Evolutionary conservation across 1,140 invertebrate species (phyloP).

Genomic region (Bombyx mandarina): DNA sequence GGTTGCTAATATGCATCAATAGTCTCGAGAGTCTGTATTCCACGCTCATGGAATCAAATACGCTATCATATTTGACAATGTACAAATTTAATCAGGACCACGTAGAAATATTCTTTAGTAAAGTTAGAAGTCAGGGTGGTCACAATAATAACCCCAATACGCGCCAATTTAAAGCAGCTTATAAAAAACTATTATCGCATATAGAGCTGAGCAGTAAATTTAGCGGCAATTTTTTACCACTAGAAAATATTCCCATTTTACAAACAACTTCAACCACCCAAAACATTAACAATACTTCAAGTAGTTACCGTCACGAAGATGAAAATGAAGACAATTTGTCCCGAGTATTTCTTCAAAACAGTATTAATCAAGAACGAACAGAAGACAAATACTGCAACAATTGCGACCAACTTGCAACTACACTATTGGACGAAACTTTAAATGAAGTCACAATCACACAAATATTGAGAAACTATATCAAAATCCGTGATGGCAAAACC

Average conservation of each 20-base stretch:
- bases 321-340: not conserved
- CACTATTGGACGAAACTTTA: not conserved
- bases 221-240: no score
- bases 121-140: no score
- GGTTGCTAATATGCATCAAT: no score
- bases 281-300: not conserved
- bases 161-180: no score
- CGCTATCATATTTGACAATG: no score
- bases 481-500: not conserved
- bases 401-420: conserved; percentile 3
- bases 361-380: not conserved
- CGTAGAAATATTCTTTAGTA: no score
- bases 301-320: not conserved
- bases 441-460: not conserved
- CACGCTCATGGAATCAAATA: no score
- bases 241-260: not conserved
- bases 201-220: no score
- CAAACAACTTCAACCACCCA: not conserved
- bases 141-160: no score
- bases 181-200: no score
- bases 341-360: not conserved
- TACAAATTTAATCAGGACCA: no score
- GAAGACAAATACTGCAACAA: not conserved
- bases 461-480: not conserved
- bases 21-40: no score